A percentile compares a stretch with the other conserved stretches of the same genome.
These are phyloP conservation scores for Microdon myrmicae DNA, from an alignment of 2,888 invertebrate genomes.

Conservation along the genomic window DNA sequence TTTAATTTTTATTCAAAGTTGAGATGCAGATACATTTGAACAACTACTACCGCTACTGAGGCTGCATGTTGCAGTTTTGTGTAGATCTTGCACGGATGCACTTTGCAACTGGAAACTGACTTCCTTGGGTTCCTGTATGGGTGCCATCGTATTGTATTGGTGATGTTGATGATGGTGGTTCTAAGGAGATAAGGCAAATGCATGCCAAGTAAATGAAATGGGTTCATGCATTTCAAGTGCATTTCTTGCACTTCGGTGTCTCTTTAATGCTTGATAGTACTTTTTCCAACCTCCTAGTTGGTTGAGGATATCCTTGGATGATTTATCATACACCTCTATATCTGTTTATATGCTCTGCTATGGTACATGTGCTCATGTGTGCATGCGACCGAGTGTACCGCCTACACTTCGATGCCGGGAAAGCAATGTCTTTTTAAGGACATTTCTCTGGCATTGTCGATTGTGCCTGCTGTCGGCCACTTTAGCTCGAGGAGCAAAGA, in stretches of 20 bases:
- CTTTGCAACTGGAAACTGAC: constrained; percentile 27
- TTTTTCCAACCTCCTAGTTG: constrained; percentile 30
- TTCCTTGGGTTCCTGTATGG: constrained; percentile 10
- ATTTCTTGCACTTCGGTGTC: constrained; percentile 52
- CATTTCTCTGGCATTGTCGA: constrained; percentile 29
- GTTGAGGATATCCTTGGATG: constrained; percentile 44
- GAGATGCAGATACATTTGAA: constrained; percentile 49
- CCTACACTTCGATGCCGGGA: constrained; percentile 46
- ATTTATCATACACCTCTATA: constrained; percentile 39
- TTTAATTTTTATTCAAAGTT: constrained; percentile 32
- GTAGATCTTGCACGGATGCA: constrained; percentile 42
- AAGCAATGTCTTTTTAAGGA: constrained; percentile 51
- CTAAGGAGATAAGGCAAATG: constrained; percentile 40
- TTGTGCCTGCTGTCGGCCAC: constrained; percentile 12
- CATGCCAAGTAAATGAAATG: constrained; percentile 50
- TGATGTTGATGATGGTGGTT: constrained; percentile 44
- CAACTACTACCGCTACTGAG: constrained; percentile 2
- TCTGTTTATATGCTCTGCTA: constrained; percentile 13
- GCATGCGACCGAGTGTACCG: constrained; percentile 37
- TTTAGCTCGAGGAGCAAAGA: constrained; percentile 4
- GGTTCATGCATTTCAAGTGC: constrained; percentile 52
- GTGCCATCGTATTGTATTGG: constrained; percentile 19
- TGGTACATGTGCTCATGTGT: too few species aligned
- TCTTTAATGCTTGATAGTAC: constrained; percentile 35
- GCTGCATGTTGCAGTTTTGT: constrained; percentile 26